Evolutionary conservation across 2,888 invertebrate genomes (phyloP), one percentile per base, ranked within the genome.

Genomic region (Altica lythri): DNA sequence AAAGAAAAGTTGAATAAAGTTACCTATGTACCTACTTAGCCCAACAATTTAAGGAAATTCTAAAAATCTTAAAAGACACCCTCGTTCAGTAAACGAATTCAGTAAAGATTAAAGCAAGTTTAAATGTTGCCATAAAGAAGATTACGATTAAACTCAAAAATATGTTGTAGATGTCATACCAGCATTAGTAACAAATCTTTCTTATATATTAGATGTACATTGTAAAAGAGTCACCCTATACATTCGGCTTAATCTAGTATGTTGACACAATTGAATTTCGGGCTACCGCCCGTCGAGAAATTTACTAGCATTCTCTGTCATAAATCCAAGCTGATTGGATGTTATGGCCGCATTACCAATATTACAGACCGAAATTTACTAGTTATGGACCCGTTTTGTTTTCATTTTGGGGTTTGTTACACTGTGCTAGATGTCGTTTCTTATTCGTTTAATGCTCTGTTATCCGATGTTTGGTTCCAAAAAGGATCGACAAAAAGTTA

Each of bases 311-410:
- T 65, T 67, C 67, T 64, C 67, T 67, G 67, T 68, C 75, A 75
- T 77, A 77, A 77, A 77, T 77, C 74, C 72, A 61, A 64, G 72
- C 72, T 77, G 76, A 77, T 77, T 77, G 77, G 76, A 77, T 76
- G 77, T 77, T 77, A 77, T 77, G 75, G 77, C 67, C 75, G 74
- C 74, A 75, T 76, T 75, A 75, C 71, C 72, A 70, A 69, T 72
- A 72, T 74, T 73, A 74, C 71, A 66, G 62, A 68, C 69, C 72
- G 62, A 72, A 74, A 73, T 71, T 70, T 71, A 67, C 66, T 67
- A 65, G 64, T 68, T 68, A 67, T 42, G 46, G 53, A 50, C 35
- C 48, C 59, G 59, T 59, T 59, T 59, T 50, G 50, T 56, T 53
- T 62, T 51, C 46, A 55, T 54, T 47, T 42, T 25, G 47, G 40